A percentile compares a stretch with the other conserved stretches of the same genome.
Conservation (phyloP, 1,140 invertebrate genomes). For the Yoshiicerus persimilis region DNA sequence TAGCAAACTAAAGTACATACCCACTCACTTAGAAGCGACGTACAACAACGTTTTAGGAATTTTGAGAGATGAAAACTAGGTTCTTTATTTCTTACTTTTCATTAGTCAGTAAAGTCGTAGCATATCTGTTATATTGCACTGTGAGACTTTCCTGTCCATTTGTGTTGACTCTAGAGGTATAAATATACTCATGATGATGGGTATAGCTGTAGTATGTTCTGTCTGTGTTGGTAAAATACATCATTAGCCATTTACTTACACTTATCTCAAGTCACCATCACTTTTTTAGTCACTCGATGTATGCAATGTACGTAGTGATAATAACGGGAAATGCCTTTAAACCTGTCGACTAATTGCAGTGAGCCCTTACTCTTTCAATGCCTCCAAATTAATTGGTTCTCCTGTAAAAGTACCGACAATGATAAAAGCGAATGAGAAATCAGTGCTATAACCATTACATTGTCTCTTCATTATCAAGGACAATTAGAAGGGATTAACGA, state of each 20-base stretch:
- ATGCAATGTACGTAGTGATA: not conserved
- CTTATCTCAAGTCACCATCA: not conserved
- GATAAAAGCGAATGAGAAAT: not conserved
- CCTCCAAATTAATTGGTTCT: not conserved
- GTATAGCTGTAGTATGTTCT: not conserved
- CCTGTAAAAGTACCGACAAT: not conserved
- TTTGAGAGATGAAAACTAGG: too few species aligned
- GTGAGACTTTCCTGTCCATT: too few species aligned
- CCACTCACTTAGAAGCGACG: too few species aligned
- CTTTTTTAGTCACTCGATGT: not conserved
- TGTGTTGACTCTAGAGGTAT: too few species aligned
- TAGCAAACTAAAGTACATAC: too few species aligned
- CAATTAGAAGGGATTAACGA: not conserved
- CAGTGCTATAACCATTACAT: not conserved
- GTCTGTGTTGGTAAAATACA: not conserved
- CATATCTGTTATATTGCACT: too few species aligned
- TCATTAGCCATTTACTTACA: not conserved
- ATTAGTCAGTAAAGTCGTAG: too few species aligned
- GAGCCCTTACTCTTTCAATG: not conserved
- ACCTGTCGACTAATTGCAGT: not conserved
- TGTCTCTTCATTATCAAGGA: not conserved
- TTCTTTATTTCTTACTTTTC: too few species aligned
- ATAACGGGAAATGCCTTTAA: conserved; percentile 4
- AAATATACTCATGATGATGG: too few species aligned
- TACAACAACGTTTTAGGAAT: too few species aligned